Evolutionary conservation across 2,888 invertebrate species (phyloP).

Genomic region (Ryuthela nishihirai): DNA sequence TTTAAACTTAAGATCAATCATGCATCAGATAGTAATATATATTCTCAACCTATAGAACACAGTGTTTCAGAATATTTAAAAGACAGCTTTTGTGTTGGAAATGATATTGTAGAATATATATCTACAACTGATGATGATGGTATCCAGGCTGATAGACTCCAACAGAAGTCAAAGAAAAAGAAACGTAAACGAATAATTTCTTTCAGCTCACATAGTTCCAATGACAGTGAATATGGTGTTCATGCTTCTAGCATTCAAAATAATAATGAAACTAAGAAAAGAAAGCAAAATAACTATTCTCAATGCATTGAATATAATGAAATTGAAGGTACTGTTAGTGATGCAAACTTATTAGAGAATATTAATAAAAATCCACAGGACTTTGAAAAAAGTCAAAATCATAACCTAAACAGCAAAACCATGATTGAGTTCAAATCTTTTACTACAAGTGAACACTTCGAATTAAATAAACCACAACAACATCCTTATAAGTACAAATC

Average conservation of each 20-base stretch:
- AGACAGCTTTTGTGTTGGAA: conserved; percentile 32
- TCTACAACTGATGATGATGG: conserved; percentile 6
- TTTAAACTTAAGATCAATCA: conserved; percentile 16
- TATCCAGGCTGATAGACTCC: no score
- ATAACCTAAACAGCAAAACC: no score
- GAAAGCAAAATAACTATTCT: not conserved
- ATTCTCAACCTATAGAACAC: not conserved
- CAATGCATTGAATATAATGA: no score
- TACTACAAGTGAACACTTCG: no score
- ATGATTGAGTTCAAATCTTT: no score
- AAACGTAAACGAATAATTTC: conserved; percentile 19
- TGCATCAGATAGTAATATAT: not conserved
- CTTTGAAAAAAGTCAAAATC: no score
- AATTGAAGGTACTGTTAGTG: no score
- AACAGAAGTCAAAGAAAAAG: not conserved
- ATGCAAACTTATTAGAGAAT: no score
- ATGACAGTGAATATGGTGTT: conserved; percentile 1
- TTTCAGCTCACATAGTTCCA: conserved; percentile 6
- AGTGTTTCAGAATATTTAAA: conserved; percentile 11
- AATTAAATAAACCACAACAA: no score
- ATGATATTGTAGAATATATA: conserved; percentile 11
- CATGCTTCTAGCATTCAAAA: not conserved
- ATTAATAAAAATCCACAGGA: no score
- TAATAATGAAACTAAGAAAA: not conserved
- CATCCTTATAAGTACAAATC: no score